Base-by-base conservation (phyloP, 2,797 vertebrate genomes). In the Mormyrops attenuatus region DNA sequence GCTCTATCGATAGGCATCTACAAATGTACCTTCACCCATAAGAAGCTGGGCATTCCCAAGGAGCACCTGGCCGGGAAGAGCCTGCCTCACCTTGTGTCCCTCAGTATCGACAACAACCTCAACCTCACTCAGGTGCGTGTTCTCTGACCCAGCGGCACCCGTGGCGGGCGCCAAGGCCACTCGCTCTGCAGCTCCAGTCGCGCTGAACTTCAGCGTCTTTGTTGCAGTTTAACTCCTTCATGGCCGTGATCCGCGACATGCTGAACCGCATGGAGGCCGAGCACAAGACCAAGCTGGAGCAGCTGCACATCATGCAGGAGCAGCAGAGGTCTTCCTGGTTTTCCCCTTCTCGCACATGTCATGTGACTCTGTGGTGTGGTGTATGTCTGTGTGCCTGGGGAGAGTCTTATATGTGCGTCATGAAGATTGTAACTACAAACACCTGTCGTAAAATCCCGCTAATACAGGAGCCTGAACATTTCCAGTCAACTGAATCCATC, bases 41-140 rank as follows among this genome's bases (percentile, higher is more conserved):
- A 99, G 94, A 99, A 99, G 93, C 91, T 99, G 92, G 99, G 99
- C 88, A 99, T 99, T 92, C 98, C 99, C 92, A 99, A 99, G 96
- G 99, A 99, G 88, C 96, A 99, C 89, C 96, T 99, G 49, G 98
- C 99, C 91, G 94, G 95, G 89, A 99, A 97, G 95, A 98, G 96
- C 89, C 92, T 99, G 90, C 99, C 99, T 26, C 98, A 99, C 94
- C 96, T 99, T 1, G 97, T 99, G 90, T 97, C 98, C 88, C 96
- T 99, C 77, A 98, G 99, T 92, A 99, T 99, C 92, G 99, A 99
- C 93, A 97, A 97, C 95, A 99, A 99, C 93, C 97, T 99, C 91
- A 99, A 99, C 95, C 97, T 99, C 55, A 99, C 96, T 93, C 99
- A 99, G 98, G 99, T 99, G 95, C 84, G 94, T 17, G 34, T 55